Base-by-base conservation (phyloP, 1,140 invertebrate genomes). In the Agrypnia vestita region DNA sequence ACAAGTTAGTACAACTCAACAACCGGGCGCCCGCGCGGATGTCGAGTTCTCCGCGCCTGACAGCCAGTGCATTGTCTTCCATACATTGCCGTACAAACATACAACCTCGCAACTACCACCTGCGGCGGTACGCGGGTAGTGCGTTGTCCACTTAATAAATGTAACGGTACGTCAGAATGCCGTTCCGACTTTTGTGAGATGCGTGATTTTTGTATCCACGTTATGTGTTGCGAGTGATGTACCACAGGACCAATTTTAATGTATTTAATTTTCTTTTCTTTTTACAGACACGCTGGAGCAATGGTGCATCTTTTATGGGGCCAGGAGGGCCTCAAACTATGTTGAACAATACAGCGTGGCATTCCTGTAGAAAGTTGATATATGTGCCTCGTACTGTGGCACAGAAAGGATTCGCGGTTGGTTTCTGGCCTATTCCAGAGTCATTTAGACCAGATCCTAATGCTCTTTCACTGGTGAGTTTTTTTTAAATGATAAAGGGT, bases 361-460 rank as follows among this genome's bases (percentile, higher is more conserved):
- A 97, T 84, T 95, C 92, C 53, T 97, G 95, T 86, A 89, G 96
- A 73, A 93, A 94, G 85, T 91, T 98, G 84, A 99, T 99, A 84
- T 99, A 98, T 86, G 97, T 99, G 12, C 97, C 96, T 17, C 92
- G 97, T 84, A 96, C 95, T 46, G 95, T 96, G 9, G 88, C 91
- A 7, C 96, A 97, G 86, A 98, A 97, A 86, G 96, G 95, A 13
- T 98, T 96, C 86, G 94, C 96, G 62, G 94, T 96, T 76, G 97
- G 97, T 19, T 98, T 98, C 88, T 99, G 98, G 98, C 98, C 98
- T 0, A 97, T 99, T 84, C 98, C 98, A 0, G 98, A 99, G 88
- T 95, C 96, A 0, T 99, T 97, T 87, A 98, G 98, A 94, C 97
- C 98, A 0, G 98, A 99, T 87, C 90, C 94, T 0, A 94, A 93